Base-by-base conservation (phyloP, 2,888 invertebrate species). In the Tetropium fuscum region DNA sequence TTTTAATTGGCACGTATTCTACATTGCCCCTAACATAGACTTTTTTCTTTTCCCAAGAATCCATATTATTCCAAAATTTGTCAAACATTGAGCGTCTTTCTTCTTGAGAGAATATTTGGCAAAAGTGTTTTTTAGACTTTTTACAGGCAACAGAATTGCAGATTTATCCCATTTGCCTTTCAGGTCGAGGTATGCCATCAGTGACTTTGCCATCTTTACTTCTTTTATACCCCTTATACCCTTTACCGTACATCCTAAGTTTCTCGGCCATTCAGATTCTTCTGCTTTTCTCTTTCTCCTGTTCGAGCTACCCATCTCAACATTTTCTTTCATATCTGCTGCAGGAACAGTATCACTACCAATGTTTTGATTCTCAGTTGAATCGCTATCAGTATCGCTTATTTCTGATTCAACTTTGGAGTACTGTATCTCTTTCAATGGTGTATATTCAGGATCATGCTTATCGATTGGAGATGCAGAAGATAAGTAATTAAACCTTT, bases 181-280 rank as follows among this genome's bases (percentile, higher is more conserved):
- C 13, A 2, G 51, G 53, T 3, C 53, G 53, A 16, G 11, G 7
- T 43, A 43, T 22, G 7, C 43, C 43, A 20, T 41, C 32, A 5
- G 10, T 53, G 13, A 43, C 32, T 18, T 32, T 22, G 19, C 34
- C 43, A 43, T 53, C 18, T 11, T 10, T 53, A 16, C 13, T 19
- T 43, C 53, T 53, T 34, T 43, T n/a, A 20, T 53, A 53, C 10
- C 53, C 43, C 20, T 32, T 30, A 19, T 53, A 53, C 1, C 38
- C 10, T 10, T 22, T 11, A 3, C 43, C 53, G 8, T 18, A 1
- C 32, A 44, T 20, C 44, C 53, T 27, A 1, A 30, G 10, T 53
- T 41, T 34, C 20, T 10, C 2, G 25, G 10, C 53, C 53, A 53
- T 20, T 43, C 53, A 16, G 16, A 8, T n/a, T 13, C 13, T n/a